Percentiles rank a stretch among this genome's conserved stretches.
Evolutionary conservation across 1,140 invertebrate species (phyloP).

Genomic region (Drosophila malerkotliana): DNA sequence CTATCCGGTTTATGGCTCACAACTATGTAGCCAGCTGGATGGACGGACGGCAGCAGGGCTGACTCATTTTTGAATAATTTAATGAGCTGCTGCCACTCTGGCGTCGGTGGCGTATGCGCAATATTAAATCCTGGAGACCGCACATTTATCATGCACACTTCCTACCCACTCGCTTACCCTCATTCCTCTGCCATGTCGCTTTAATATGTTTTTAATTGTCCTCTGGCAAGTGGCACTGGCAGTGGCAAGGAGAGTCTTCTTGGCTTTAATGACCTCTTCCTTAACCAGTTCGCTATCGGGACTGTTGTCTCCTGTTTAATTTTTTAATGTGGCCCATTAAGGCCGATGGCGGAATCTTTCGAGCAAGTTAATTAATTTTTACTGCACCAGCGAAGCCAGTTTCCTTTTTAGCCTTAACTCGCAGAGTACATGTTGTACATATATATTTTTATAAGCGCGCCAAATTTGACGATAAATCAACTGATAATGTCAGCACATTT

Average conservation of each 20-base stretch:
- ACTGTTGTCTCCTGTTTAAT: constrained; percentile 50
- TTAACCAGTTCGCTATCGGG: constrained; percentile 1
- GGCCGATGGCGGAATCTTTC: constrained; percentile 21
- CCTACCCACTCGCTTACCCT: constrained; percentile 9
- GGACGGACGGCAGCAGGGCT: constrained; percentile 11
- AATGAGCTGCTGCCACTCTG: constrained; percentile 51
- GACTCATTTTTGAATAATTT: constrained; percentile 65
- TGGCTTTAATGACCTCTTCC: constrained; percentile 57
- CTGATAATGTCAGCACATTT: constrained; percentile 76
- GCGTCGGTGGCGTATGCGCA: constrained; percentile 31
- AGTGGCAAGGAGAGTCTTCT: constrained; percentile 35
- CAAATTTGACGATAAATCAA: constrained; percentile 78
- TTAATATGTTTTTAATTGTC: constrained; percentile 79
- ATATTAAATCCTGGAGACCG: constrained; percentile 69
- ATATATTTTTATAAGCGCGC: constrained; percentile 47
- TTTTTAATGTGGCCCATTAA: constrained; percentile 67
- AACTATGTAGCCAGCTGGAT: constrained; percentile 31
- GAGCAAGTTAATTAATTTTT: constrained; percentile 78
- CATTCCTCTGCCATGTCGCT: constrained; percentile 25
- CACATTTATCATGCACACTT: constrained; percentile 69
- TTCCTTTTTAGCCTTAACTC: constrained; percentile 5
- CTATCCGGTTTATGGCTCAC: constrained; percentile 13
- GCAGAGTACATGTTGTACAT: constrained; percentile 3
- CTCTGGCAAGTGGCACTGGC: constrained; percentile 14
- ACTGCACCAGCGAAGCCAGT: constrained; percentile 17